Conservation (phyloP, 1,140 invertebrate species). For the Dendroctonus ponderosae region DNA sequence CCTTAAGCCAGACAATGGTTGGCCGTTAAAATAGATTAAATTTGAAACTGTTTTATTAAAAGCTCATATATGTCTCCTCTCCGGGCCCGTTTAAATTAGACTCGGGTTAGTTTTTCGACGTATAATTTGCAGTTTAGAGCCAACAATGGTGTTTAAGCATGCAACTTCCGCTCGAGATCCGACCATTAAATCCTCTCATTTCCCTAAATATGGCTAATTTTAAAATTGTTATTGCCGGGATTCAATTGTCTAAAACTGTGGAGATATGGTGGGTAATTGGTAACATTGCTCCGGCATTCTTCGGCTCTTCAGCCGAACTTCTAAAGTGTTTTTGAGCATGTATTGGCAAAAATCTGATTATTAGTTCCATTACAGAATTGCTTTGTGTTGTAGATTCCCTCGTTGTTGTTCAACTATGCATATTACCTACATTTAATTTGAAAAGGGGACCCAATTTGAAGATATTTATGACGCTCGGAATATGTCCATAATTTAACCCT, state of each 20-base stretch:
- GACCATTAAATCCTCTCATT: too few relatives aligned
- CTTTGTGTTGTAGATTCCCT: neutral
- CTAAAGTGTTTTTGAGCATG: too few relatives aligned
- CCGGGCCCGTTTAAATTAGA: constrained; percentile 25
- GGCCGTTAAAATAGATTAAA: constrained; percentile 31
- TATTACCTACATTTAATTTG: constrained; percentile 15
- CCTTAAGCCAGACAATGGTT: constrained; percentile 25
- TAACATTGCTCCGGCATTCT: too few relatives aligned
- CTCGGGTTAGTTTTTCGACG: constrained; percentile 24
- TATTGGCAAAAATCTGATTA: too few relatives aligned
- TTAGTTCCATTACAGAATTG: too few relatives aligned
- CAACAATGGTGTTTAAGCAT: constrained; percentile 23
- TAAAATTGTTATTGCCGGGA: too few relatives aligned
- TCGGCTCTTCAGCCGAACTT: too few relatives aligned
- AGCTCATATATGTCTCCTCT: constrained; percentile 28
- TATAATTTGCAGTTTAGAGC: constrained; percentile 26
- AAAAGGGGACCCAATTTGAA: constrained; percentile 40
- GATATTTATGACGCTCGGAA: constrained; percentile 45
- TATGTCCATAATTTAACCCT: constrained; percentile 45
- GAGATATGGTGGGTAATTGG: too few relatives aligned
- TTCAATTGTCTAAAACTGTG: too few relatives aligned
- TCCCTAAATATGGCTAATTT: too few relatives aligned
- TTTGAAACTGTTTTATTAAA: constrained; percentile 30
- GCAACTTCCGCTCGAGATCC: constrained; percentile 12
- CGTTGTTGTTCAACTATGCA: constrained; percentile 13